Conservation (phyloP, 1,140 invertebrate genomes). For the Platorchestia sp. region DNA sequence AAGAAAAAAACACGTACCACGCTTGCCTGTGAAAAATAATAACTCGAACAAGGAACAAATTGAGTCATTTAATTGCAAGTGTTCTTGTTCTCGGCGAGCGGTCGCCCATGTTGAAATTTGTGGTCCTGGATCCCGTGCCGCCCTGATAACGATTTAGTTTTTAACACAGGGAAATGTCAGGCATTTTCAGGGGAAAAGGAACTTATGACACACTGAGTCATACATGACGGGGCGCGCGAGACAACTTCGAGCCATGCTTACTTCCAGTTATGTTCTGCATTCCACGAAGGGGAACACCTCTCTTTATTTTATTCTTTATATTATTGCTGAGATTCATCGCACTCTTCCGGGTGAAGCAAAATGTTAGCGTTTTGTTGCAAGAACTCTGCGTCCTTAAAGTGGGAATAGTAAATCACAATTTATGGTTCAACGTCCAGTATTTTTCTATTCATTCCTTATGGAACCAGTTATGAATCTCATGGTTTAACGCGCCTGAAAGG, state of each 20-base stretch:
- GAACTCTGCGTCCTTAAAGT: too few species aligned
- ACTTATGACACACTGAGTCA: background rate
- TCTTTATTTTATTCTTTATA: background rate
- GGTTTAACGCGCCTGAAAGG: too few species aligned
- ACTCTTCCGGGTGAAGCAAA: background rate
- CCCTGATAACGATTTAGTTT: slow-evolving; percentile 3
- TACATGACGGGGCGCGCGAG: background rate
- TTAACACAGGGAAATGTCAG: slow-evolving; percentile 1
- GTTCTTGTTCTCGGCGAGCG: slow-evolving; percentile 42
- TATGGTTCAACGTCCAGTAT: background rate
- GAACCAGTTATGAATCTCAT: too few species aligned
- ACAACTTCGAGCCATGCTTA: background rate
- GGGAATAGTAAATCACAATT: too few species aligned
- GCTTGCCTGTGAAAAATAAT: slow-evolving; percentile 48
- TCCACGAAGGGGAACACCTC: background rate
- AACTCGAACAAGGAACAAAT: slow-evolving; percentile 49
- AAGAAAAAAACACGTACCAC: slow-evolving; percentile 25
- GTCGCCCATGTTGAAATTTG: slow-evolving; percentile 46
- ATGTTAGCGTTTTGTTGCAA: too few species aligned
- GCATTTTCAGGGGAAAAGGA: slow-evolving; percentile 15
- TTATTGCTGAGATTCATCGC: background rate
- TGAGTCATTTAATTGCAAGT: slow-evolving; percentile 55
- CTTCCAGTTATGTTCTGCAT: background rate
- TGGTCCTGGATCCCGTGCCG: background rate
- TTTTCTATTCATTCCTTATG: background rate